A percentile compares a stretch with the other conserved stretches of the same genome.
Evolutionary conservation across 2,113 vertebrate genomes (phyloP).

Genomic region (Ginglymostoma cirratum): DNA sequence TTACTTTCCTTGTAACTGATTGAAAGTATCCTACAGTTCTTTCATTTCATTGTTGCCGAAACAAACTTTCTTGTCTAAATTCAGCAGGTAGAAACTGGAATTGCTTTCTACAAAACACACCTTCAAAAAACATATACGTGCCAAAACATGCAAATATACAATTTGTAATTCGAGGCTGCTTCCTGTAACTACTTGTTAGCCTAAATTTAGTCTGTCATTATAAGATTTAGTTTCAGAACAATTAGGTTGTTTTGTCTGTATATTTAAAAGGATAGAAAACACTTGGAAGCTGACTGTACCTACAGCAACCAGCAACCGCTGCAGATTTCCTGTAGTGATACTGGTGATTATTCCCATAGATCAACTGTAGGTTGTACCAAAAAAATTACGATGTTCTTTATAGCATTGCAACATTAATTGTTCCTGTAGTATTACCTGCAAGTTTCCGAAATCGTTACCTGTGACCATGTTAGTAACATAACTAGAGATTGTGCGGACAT

Average conservation of each 20-base stretch:
- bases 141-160: conserved; percentile 28
- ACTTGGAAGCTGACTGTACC: not conserved
- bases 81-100: conserved; percentile 34
- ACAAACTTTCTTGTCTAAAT: conserved; percentile 17
- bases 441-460: not conserved
- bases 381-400: not conserved
- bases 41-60: not conserved
- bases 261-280: not conserved
- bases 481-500: not conserved
- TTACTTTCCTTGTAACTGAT: not conserved
- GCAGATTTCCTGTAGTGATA: conserved; percentile 7
- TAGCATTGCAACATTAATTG: not conserved
- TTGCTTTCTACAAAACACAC: conserved; percentile 9
- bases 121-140: conserved; percentile 7
- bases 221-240: conserved; percentile 21
- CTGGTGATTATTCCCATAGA: not conserved
- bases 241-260: conserved; percentile 3
- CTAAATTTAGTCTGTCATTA: not conserved
- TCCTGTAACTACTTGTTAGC: not conserved
- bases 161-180: conserved; percentile 21
- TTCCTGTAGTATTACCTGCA: not conserved
- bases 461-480: not conserved
- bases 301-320: conserved; percentile 11
- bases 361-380: not conserved
- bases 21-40: not conserved